phyloP scores from a whole-genome alignment of 2,797 vertebrate species.

The Hipposideros larvatus region DNA sequence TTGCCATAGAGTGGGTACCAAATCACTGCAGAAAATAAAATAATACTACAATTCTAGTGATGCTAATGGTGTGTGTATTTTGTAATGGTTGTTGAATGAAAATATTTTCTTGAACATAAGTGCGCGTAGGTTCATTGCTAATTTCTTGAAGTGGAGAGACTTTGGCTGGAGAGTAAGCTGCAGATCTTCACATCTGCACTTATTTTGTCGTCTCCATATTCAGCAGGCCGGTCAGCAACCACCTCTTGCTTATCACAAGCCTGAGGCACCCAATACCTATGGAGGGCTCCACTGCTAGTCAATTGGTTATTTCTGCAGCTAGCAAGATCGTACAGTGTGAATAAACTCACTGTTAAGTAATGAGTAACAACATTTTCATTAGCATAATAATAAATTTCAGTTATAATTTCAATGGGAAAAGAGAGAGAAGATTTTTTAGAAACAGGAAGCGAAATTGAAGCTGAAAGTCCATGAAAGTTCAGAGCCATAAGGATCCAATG shows the following conservation, averaged over 20 bases:
- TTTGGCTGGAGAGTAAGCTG: neutral
- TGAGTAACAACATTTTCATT: neutral
- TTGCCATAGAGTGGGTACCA: neutral
- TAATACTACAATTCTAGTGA: neutral
- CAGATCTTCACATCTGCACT: neutral
- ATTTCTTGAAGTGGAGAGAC: neutral
- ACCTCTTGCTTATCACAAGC: neutral
- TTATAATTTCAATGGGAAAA: neutral
- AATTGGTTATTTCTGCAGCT: neutral
- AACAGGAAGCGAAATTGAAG: neutral
- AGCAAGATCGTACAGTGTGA: neutral
- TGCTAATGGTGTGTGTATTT: neutral
- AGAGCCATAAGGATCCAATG: neutral
- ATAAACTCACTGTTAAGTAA: neutral
- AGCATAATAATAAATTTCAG: neutral
- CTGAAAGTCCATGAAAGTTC: neutral
- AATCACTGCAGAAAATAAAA: neutral
- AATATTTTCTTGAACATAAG: neutral
- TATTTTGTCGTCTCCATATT: neutral
- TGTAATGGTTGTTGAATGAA: neutral
- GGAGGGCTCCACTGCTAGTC: rapidly evolving
- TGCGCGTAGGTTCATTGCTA: neutral
- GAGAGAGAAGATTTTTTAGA: neutral
- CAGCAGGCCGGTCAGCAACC: neutral
- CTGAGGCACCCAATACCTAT: neutral